Conservation (phyloP, 2,888 invertebrate genomes). For the Acronicta alni region DNA sequence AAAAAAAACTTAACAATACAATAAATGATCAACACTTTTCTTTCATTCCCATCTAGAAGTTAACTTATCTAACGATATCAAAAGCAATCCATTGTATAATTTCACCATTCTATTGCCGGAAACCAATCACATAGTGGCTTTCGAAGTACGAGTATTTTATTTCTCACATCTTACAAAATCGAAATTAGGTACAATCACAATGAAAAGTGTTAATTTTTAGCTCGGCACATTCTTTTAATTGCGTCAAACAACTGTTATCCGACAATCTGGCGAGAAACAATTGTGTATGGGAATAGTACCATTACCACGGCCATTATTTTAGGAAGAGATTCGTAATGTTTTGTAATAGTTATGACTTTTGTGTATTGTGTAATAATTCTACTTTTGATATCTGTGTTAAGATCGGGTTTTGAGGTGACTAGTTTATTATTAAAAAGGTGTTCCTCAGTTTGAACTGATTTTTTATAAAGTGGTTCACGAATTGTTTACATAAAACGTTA, state of each 20-base stretch:
- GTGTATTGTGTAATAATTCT: conserved; percentile 25
- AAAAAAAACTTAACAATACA: neutral
- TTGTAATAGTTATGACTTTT: conserved; percentile 53
- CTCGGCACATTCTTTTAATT: conserved; percentile 57
- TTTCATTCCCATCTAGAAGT: conserved; percentile 25
- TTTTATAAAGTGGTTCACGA: too few species aligned
- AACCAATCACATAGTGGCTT: conserved; percentile 40
- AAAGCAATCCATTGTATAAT: conserved; percentile 42
- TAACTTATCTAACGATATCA: conserved; percentile 40
- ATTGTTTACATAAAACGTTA: too few species aligned
- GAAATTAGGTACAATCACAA: conserved; percentile 26
- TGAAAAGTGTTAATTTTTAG: conserved; percentile 57
- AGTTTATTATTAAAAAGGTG: neutral
- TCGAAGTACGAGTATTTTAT: too few species aligned
- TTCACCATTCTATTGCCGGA: conserved; percentile 28
- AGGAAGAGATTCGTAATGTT: conserved; percentile 31
- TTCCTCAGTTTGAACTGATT: too few species aligned
- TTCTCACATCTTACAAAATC: conserved; percentile 47
- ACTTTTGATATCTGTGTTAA: conserved; percentile 32
- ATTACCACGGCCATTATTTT: too few species aligned
- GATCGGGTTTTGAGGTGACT: conserved; percentile 16
- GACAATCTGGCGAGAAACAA: conserved; percentile 52
- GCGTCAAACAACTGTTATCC: conserved; percentile 57
- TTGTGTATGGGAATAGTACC: conserved; percentile 56
- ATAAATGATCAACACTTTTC: conserved; percentile 18